Percentiles rank a stretch among this genome's conserved stretches.
phyloP scores from a whole-genome alignment of 2,113 vertebrate genomes.

The Equus przewalskii region DNA sequence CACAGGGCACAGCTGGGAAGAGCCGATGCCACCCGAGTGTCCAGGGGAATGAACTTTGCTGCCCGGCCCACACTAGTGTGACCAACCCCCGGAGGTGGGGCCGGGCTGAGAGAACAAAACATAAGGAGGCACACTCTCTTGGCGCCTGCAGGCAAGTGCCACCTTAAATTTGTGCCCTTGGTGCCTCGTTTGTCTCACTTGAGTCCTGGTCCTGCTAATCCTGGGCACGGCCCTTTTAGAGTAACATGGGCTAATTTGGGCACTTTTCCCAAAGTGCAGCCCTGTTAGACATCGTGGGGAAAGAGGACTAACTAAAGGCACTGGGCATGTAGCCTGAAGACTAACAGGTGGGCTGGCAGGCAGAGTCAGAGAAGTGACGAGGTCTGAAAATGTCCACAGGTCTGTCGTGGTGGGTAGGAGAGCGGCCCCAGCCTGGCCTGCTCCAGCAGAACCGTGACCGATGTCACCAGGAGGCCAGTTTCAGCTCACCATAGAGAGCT shows the following conservation, averaged over 20 bases:
- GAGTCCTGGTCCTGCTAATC: neutral
- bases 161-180: no score
- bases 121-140: neutral
- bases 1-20: neutral
- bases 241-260: neutral
- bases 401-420: neutral
- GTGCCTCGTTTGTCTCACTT: accelerated
- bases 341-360: neutral
- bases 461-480: neutral
- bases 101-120: no score
- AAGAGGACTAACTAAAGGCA: neutral
- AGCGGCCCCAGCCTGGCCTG: neutral
- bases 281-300: neutral
- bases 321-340: neutral
- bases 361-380: neutral
- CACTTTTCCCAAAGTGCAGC: neutral
- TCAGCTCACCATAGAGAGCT: neutral
- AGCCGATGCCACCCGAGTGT: accelerated
- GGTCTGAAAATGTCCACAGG: neutral
- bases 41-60: accelerated
- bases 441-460: neutral
- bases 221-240: no score
- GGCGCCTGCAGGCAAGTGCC: neutral
- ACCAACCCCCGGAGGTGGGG: neutral
- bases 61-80: neutral